Evolutionary conservation across 64 coral and sea anemone species (phyloP), one percentile per base, ranked within the genome.

Genomic region (Trachythela sp.): DNA sequence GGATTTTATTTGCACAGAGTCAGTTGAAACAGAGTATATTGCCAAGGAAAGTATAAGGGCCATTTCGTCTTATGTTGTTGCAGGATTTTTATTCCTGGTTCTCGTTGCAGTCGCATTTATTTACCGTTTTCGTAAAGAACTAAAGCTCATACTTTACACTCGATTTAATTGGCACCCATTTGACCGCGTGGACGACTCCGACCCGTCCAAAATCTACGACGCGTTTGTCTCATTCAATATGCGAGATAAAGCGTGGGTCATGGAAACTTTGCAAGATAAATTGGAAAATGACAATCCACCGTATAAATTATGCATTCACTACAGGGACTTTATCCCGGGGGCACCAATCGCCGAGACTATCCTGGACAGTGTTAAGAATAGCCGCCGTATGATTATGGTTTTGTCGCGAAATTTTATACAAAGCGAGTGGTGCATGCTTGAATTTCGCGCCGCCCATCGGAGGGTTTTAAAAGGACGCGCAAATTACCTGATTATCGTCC

Each of bases 401-500:
- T 34, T 95, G 22, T 95, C 94, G 0, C 84, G 71, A 2, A 88
- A 87, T 34, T 95, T 95, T 48, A 84, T 93, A 33, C 54, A 86
- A 59, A 95, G 94, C 80, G 94, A 95, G 48, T 95, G 94, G 94
- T 95, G 94, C 48, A 88, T 88, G 94, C 37, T 95, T n/a, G 94
- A 95, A 80, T 95, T 95, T 38, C 88, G 94, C 7, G 94, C 94
- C 1, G 94, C 94, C 0, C 94, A 95, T 33, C 94, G 90, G 24
- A 95, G 91, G 70, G 91, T 95, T 18, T 70, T 95, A 20, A 36
- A 93, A 45, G 91, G 93, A 31, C 87, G 89, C 20, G 91, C 75
- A 4, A 95, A 93, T 52, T 95, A 95, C 17, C 15, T 95, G 36
- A 95, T 95, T 10, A 90, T 95, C 2, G 89, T 95, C 45, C 40